A percentile compares a stretch with the other conserved stretches of the same genome.
Conservation (phyloP, 2,888 invertebrate species). For the Eristalis tenax region DNA sequence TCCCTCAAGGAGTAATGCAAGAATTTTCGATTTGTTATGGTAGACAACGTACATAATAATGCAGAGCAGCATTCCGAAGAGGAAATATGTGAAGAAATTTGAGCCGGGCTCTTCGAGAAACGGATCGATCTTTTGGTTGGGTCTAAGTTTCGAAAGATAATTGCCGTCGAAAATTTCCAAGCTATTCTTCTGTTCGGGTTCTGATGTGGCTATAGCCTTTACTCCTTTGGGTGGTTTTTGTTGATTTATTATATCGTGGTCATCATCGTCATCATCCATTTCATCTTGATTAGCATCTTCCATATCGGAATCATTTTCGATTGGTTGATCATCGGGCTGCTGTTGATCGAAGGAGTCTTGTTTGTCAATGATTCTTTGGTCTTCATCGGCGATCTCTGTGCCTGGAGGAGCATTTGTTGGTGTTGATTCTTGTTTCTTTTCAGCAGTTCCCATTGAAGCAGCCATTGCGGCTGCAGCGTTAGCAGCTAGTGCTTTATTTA, state of each 20-base stretch:
- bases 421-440: neutral
- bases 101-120: slow-evolving; percentile 83
- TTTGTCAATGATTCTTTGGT: neutral
- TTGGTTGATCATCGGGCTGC: slow-evolving; percentile 6
- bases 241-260: neutral
- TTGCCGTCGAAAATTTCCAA: slow-evolving; percentile 38
- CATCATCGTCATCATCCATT: slow-evolving; percentile 10
- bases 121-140: slow-evolving; percentile 59
- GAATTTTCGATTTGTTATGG: slow-evolving; percentile 87
- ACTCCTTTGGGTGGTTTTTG: neutral
- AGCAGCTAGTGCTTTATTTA: neutral
- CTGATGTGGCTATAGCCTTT: slow-evolving; percentile 12
- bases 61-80: slow-evolving; percentile 84
- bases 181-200: slow-evolving; percentile 34
- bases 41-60: slow-evolving; percentile 84
- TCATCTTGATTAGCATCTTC: slow-evolving; percentile 23
- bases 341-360: slow-evolving; percentile 14
- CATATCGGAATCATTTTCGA: slow-evolving; percentile 32
- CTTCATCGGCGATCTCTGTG: neutral
- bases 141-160: neutral
- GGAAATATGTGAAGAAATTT: slow-evolving; percentile 87
- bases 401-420: neutral
- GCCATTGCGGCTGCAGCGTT: neutral
- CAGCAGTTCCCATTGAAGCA: neutral
- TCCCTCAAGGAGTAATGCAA: slow-evolving; percentile 86